phyloP scores from a whole-genome alignment of 2,797 vertebrate genomes.

The Rhincodon typus region DNA sequence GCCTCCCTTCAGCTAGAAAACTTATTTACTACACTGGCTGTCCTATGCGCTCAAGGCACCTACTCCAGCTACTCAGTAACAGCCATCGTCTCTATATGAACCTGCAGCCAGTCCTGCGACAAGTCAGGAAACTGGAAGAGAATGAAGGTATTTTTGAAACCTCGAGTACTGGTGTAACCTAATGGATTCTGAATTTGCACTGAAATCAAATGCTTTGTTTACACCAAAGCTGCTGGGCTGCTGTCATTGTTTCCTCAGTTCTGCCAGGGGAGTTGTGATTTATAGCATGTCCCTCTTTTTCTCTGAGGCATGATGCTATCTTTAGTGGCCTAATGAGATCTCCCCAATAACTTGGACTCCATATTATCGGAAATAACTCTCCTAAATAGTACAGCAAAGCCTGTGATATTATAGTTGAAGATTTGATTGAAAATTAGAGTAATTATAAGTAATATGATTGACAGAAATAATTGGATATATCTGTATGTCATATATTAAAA shows the following conservation, averaged over 20 bases:
- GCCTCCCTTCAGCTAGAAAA: constrained; percentile 87
- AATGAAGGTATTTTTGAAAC: constrained; percentile 74
- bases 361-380: background rate
- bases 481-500: background rate
- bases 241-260: background rate
- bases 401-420: background rate
- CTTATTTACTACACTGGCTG: constrained; percentile 96
- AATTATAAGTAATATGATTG: background rate
- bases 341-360: background rate
- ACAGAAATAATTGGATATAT: background rate
- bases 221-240: background rate
- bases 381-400: background rate
- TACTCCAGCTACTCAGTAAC: constrained; percentile 91
- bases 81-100: constrained; percentile 98
- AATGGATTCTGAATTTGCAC: background rate
- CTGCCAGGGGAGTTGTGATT: background rate
- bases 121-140: constrained; percentile 87
- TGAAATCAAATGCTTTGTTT: background rate
- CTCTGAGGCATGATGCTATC: background rate
- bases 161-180: background rate
- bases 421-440: background rate
- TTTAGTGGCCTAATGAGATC: background rate
- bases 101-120: constrained; percentile 87
- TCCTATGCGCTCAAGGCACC: constrained; percentile 81
- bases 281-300: background rate